These are phyloP conservation scores for Galerucella pusilla DNA, from an alignment of 2,888 invertebrate genomes.

Conservation along the genomic window DNA sequence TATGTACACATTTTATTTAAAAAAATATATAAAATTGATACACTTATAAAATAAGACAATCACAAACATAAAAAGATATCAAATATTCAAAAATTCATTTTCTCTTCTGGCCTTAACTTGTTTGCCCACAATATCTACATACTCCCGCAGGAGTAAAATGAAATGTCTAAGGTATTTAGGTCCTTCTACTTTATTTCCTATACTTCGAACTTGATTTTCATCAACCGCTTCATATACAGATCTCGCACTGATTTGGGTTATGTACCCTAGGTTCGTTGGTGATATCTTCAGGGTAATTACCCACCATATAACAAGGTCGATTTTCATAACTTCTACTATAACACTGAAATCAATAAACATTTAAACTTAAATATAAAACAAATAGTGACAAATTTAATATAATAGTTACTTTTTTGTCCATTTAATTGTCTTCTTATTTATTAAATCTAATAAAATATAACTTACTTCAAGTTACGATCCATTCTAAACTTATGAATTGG, in stretches of 20 bases:
- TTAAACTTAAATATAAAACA: neutral
- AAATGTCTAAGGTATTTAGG: slow-evolving; percentile 35
- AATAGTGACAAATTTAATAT: no score
- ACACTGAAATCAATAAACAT: slow-evolving; percentile 36
- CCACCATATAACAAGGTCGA: slow-evolving; percentile 41
- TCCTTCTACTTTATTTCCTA: slow-evolving; percentile 37
- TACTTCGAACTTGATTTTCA: slow-evolving; percentile 41
- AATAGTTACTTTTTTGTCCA: neutral
- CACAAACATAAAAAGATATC: neutral
- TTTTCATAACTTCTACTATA: slow-evolving; percentile 37
- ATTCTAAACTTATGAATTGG: slow-evolving; percentile 37
- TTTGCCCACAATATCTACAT: slow-evolving; percentile 36
- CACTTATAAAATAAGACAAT: neutral
- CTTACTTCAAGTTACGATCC: slow-evolving; percentile 40
- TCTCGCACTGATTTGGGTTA: slow-evolving; percentile 31
- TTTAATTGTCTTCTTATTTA: neutral
- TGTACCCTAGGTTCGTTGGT: slow-evolving; percentile 21
- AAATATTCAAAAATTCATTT: slow-evolving; percentile 1
- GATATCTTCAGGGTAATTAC: slow-evolving; percentile 36
- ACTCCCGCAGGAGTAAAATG: slow-evolving; percentile 37
- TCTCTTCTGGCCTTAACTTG: slow-evolving; percentile 20
- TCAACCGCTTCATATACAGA: slow-evolving; percentile 28
- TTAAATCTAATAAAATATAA: neutral
- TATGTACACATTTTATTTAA: neutral
- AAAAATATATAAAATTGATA: neutral